Evolutionary conservation across 2,888 invertebrate genomes (phyloP).

Genomic region (Cantharis nigra): DNA sequence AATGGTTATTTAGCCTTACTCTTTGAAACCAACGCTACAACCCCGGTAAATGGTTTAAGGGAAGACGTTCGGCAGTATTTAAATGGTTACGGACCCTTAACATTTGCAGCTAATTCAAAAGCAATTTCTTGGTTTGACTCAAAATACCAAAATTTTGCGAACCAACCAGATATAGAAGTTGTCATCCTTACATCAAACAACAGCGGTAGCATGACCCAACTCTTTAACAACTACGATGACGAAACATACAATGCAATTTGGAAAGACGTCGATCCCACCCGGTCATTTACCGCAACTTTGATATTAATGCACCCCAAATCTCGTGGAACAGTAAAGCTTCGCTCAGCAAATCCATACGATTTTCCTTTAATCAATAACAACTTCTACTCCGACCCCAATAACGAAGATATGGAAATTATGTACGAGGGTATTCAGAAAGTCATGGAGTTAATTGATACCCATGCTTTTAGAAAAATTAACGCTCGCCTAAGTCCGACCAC

Average conservation of each 20-base stretch:
- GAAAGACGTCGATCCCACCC: conserved; percentile 18
- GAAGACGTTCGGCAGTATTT: conserved; percentile 32
- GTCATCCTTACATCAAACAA: conserved; percentile 15
- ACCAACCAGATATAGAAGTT: conserved; percentile 32
- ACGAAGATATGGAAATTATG: conserved; percentile 68
- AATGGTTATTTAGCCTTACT: conserved; percentile 70
- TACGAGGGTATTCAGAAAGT: conserved; percentile 60
- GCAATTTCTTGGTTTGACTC: conserved; percentile 29
- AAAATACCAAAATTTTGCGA: conserved; percentile 2
- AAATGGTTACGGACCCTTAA: conserved; percentile 33
- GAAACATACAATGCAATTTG: conserved; percentile 11
- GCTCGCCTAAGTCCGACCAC: conserved; percentile 59
- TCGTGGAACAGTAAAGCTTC: conserved; percentile 37
- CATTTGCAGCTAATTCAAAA: conserved; percentile 37
- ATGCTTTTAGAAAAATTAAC: conserved; percentile 64
- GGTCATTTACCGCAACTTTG: conserved; percentile 30
- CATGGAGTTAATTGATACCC: conserved; percentile 49
- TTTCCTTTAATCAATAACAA: conserved; percentile 42
- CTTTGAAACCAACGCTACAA: conserved; percentile 52
- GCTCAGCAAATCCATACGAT: conserved; percentile 41
- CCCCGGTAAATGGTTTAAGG: neutral
- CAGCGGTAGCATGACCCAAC: neutral
- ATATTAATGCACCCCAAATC: conserved; percentile 42
- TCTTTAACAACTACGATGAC: conserved; percentile 3
- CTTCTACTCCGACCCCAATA: conserved; percentile 47